Evolutionary conservation across 92 coral and sea anemone genomes (phyloP), one percentile per base, ranked within the genome.

Genomic region (Umimayanthus kanabou): DNA sequence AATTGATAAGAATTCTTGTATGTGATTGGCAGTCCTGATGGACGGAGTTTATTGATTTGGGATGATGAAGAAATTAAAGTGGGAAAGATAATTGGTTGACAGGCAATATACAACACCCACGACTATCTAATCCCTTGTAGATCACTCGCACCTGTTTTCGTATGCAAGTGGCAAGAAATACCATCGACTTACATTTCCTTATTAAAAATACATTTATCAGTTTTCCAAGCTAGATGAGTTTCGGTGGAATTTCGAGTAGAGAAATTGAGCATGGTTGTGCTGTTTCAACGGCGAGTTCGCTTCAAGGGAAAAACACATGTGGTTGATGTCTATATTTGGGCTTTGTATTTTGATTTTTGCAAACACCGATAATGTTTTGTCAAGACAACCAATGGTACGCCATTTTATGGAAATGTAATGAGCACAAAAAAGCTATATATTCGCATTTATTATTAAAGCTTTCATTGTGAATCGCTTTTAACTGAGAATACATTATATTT

Each of bases 1-100:
- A 83, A 50, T 75, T 83, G 87, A 83, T 83, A 83, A 83, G 66
- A 83, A 70, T 83, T 47, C 87, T 25, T 70, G 37, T 69, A 4
- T 69, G 77, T 47, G 87, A 83, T 83, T 83, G 87, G 87, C 39
- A 11, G 87, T 16, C n/a, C 57, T 47, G 42, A 2, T 45, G 37
- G 42, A 2, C n/a, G 37, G 25, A 42, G 26, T 26, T 82, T 83
- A 45, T 69, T 67, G 64, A 67, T 83, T 66, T 83, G 64, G 64
- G 33, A 10, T 69, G 33, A 10, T 69, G 20, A n/a, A 47, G 49
- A 22, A 14, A 29, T 70, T 83, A 28, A 65, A 83, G 65, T 67
- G 20, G 6, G 65, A 33, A 43, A 83, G 64, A 43, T 69, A 83
- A 83, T 83, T 83, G 87, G 87, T 33, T 83, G 42, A 58, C 45